Evolutionary conservation across 2,888 invertebrate genomes (phyloP).

Genomic region (Ecliptopera silaceata): DNA sequence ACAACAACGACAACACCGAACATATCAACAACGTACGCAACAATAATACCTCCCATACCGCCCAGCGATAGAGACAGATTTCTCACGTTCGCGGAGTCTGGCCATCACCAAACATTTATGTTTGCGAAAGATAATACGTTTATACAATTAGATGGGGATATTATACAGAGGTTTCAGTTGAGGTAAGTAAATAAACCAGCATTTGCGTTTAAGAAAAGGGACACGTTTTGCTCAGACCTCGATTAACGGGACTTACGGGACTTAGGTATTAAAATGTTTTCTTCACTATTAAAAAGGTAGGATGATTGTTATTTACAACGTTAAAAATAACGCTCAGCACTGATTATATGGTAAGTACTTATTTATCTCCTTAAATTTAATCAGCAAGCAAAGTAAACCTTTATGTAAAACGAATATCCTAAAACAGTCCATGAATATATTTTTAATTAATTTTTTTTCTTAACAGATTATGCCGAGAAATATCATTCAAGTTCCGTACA

Average conservation of each 20-base stretch:
- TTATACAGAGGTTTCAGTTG: constrained; percentile 94
- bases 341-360: too few relatives aligned
- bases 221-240: too few relatives aligned
- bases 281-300: too few relatives aligned
- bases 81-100: constrained; percentile 93
- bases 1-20: constrained; percentile 72
- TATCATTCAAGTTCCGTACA: constrained; percentile 94
- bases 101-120: constrained; percentile 93
- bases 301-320: too few relatives aligned
- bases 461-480: constrained; percentile 91
- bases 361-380: too few relatives aligned
- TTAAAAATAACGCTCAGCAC: too few relatives aligned
- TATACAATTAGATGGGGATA: constrained; percentile 95
- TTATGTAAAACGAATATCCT: too few relatives aligned
- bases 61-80: constrained; percentile 89
- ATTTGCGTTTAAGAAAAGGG: too few relatives aligned
- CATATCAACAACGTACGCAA: constrained; percentile 69
- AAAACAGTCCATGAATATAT: too few relatives aligned
- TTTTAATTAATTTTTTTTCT: not conserved
- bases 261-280: too few relatives aligned
- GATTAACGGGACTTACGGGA: too few relatives aligned
- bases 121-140: constrained; percentile 95
- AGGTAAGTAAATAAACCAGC: constrained; percentile 82
- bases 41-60: constrained; percentile 85
- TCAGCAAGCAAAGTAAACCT: too few relatives aligned